Conservation (phyloP, 2,888 invertebrate species). For the Alviniconcha strummeri region DNA sequence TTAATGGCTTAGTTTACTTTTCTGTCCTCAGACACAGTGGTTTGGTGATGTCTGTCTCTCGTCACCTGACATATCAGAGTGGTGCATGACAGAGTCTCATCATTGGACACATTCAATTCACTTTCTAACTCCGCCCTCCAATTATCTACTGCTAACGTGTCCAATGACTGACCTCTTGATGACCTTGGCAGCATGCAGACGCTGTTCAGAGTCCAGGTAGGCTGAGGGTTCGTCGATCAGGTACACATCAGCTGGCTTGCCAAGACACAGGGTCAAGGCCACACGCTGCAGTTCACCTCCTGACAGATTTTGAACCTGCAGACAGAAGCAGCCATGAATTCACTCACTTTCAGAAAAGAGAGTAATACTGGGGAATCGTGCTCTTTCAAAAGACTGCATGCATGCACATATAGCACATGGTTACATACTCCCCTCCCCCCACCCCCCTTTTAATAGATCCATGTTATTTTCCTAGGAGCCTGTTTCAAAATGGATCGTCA, state of each 20-base stretch:
- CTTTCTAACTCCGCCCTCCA: too few species aligned
- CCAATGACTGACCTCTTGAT: constrained; percentile 87
- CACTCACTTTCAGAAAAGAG: not conserved
- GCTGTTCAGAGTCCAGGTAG: constrained; percentile 99
- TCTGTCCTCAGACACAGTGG: constrained; percentile 36
- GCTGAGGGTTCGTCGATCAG: constrained; percentile 99
- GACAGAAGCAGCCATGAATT: not conserved
- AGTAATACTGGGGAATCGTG: too few species aligned
- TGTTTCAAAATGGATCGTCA: too few species aligned
- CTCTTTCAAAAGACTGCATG: too few species aligned
- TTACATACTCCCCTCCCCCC: too few species aligned
- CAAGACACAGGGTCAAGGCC: constrained; percentile 95
- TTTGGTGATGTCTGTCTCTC: constrained; percentile 39
- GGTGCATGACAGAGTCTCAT: constrained; percentile 43
- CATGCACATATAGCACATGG: too few species aligned
- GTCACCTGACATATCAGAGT: constrained; percentile 43
- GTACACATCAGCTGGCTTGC: constrained; percentile 99
- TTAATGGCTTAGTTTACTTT: not conserved
- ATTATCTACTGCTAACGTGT: not conserved
- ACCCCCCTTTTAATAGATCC: too few species aligned
- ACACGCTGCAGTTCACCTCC: constrained; percentile 99
- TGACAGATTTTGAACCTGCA: constrained; percentile 89
- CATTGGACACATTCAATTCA: too few species aligned
- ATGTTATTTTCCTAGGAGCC: too few species aligned
- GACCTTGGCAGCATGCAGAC: constrained; percentile 99